Evolutionary conservation across 2,888 invertebrate species (phyloP), one percentile per base, ranked within the genome.

Genomic region (Drosophila atroscutellata): DNA sequence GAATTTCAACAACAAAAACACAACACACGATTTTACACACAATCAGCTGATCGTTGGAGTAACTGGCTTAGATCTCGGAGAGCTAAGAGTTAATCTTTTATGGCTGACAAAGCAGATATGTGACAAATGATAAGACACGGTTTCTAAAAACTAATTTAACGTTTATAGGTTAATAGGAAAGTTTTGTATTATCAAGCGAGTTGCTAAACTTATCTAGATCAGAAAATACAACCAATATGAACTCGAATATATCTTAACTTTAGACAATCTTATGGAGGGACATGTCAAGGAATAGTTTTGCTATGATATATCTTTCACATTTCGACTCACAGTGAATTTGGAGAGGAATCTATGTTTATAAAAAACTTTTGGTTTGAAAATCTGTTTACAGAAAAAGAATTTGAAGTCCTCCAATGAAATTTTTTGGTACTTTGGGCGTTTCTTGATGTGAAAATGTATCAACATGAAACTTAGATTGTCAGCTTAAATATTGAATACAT

Each of bases 11-110:
- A 37, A 36, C 20, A 20, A 55, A 32, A 52, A 47, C 4, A 37
- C 20, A 28, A 39, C 15, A 15, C 13, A n/a, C 7, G 34, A 24
- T 13, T 51, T 58, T 51, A 57, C 26, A 50, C 77, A 39, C 26
- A 39, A 18, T 66, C 75, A 75, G 78, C 79, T 78, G 75, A 62
- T 76, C 45, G 26, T 28, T 30, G 36, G 49, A 34, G 30, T 20
- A 39, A 45, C 34, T 64, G 45, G 45, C 13, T 32, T 9, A 51
- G 42, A 34, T 56, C 42, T 51, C 11, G 15, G 4, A 9, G 54
- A 55, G 42, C 13, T 52, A 42, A 57, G 42, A 49, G 47, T 20
- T 49, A 3, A 34, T 20, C 50, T 39, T 37, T 42, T 45, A 24
- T 32, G 30, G 39, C 42, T 28, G 18, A 39, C 20, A 15, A 5